Base-by-base conservation (phyloP, 64 coral and sea anemone genomes). In the Montipora sp. region DNA sequence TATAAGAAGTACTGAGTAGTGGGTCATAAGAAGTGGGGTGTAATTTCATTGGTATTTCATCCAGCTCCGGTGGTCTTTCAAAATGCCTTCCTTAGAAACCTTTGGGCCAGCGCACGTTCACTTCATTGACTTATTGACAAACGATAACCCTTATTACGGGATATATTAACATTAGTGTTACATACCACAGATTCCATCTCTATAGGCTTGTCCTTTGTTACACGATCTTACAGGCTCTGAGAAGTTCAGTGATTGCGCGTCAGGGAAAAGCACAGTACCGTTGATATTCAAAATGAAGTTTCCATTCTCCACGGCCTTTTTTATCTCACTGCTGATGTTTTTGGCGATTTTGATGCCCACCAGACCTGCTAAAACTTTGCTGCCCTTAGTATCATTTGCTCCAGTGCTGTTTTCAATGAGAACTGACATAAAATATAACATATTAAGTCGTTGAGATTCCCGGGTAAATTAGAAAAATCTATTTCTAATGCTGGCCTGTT, bases 111-210 rank as follows among this genome's bases (percentile, higher is more conserved):
- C 43, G 68, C 68, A 71, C n/a, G 68, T 71, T 71, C 21, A 71
- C 68, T 71, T 71, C 20, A 71, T 71, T 71, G 68, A 5, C 1
- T 22, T 71, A 71, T 19, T 71, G 68, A 71, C 68, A n/a, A 47
- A 24, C 73, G 13, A 14, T 49, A 51, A 73, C 24, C 24, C 49
- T 50, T 7, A 14, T 72, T 47, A 43, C 11, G 10, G 10, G 11
- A 7, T 14, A 13, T 48, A 49, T 47, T 48, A 77, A 18, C 15
- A 77, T 47, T 77, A 48, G 45, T 47, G 45, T 77, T 12, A 91
- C 48, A 83, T 91, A 91, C 89, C 19, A 14, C 89, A 91, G 49
- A 74, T 24, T 57, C 65, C 67, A 36, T 80, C 79, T 59, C 80
- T 91, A 11, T 46, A 83, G 48, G 73, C 66, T 75, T 91, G 89